Percentiles rank a stretch among this genome's conserved stretches.
These are phyloP conservation scores for Lasaia peninsularis DNA, from an alignment of 1,140 invertebrate species.

Conservation along the genomic window DNA sequence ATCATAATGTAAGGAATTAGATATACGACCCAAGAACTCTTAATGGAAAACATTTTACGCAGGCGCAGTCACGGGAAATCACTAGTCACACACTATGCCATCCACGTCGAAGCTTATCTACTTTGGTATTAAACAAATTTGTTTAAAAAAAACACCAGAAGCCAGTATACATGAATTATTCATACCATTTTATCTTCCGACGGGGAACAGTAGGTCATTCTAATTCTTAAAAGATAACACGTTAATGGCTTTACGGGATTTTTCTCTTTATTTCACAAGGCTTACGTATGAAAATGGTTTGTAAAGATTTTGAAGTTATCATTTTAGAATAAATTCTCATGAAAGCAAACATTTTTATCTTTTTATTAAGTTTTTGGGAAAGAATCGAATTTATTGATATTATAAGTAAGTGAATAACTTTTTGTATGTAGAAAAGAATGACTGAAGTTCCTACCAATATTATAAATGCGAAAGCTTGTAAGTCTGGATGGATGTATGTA, in stretches of 20 bases:
- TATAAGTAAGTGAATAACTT: no score
- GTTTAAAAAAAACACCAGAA: not conserved
- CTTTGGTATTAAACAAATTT: not conserved
- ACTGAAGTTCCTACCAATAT: no score
- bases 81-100: no score
- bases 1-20: no score
- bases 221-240: not conserved
- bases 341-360: slow-evolving; percentile 21
- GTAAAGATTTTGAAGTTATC: not conserved
- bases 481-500: no score
- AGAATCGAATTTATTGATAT: slow-evolving; percentile 5
- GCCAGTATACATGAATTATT: slow-evolving; percentile 1
- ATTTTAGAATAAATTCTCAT: not conserved
- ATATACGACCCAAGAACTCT: no score
- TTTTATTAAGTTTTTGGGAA: slow-evolving; percentile 25
- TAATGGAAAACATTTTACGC: no score
- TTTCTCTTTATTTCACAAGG: not conserved
- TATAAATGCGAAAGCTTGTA: no score
- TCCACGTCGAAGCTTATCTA: not conserved
- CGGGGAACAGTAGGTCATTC: slow-evolving; percentile 1
- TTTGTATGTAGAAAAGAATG: no score
- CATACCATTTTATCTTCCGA: not conserved
- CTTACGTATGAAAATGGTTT: not conserved
- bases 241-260: not conserved
- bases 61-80: no score